These are phyloP conservation scores for Misgurnus mizolepis DNA, from an alignment of 2,113 vertebrate species.

Conservation along the genomic window DNA sequence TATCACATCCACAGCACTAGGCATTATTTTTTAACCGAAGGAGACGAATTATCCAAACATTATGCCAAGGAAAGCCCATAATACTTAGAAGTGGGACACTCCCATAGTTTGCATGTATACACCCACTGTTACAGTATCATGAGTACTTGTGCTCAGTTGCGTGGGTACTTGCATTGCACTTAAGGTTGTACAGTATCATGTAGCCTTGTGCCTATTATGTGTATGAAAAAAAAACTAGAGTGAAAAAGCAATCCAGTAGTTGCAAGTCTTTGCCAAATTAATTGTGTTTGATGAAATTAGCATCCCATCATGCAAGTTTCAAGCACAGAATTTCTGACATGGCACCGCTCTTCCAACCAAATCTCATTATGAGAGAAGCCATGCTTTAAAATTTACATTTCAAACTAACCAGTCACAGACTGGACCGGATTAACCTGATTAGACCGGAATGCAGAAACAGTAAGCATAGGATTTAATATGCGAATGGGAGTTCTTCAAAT, in stretches of 20 bases:
- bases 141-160: too few species aligned
- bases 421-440: slow-evolving; percentile 36
- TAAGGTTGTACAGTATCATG: too few species aligned
- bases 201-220: too few species aligned
- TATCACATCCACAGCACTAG: too few species aligned
- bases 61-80: too few species aligned
- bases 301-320: slow-evolving; percentile 3
- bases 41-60: too few species aligned
- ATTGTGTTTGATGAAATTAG: neutral
- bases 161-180: too few species aligned
- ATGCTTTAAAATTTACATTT: slow-evolving; percentile 35
- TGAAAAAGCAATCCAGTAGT: neutral
- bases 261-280: neutral
- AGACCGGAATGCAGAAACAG: slow-evolving; percentile 28
- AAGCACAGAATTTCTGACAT: slow-evolving; percentile 15
- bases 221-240: slow-evolving; percentile 5
- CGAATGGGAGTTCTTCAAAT: slow-evolving; percentile 32
- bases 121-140: too few species aligned
- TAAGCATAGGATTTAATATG: slow-evolving; percentile 18
- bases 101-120: too few species aligned
- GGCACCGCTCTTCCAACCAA: slow-evolving; percentile 22
- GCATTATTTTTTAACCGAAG: too few species aligned
- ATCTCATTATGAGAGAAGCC: slow-evolving; percentile 28
- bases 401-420: slow-evolving; percentile 8
- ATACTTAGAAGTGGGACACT: too few species aligned